A percentile compares a stretch with the other conserved stretches of the same genome.
phyloP scores from a whole-genome alignment of 2,797 vertebrate genomes.

The Crenuchus spilurus region DNA sequence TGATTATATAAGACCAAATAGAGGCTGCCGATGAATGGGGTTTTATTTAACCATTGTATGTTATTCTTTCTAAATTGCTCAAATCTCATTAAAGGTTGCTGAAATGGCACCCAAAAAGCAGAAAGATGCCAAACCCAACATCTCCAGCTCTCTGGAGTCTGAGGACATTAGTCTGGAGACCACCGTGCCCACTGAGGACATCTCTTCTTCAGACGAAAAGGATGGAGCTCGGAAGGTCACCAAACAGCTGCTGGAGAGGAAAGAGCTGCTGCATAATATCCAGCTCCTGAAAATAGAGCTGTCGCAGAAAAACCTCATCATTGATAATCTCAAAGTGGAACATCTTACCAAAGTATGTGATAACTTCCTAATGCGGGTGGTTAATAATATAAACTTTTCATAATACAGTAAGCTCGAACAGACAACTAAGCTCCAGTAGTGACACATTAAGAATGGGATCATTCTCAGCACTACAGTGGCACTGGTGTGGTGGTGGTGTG shows the following conservation, averaged over 20 bases:
- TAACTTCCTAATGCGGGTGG: no score
- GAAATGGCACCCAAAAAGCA: constrained; percentile 84
- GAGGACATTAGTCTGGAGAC: constrained; percentile 98
- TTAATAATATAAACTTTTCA: no score
- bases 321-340: constrained; percentile 95
- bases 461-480: no score
- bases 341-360: constrained; percentile 92
- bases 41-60: not conserved
- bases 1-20: no score
- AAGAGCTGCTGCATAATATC: constrained; percentile 89
- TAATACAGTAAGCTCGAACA: no score
- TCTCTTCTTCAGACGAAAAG: constrained; percentile 90
- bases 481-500: no score
- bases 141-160: constrained; percentile 94
- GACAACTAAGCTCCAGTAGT: no score
- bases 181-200: constrained; percentile 90
- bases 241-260: constrained; percentile 90
- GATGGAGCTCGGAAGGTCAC: constrained; percentile 82
- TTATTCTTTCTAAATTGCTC: not conserved
- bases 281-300: constrained; percentile 93
- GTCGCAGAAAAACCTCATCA: constrained; percentile 91
- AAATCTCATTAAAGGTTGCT: not conserved
- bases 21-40: no score
- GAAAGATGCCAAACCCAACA: constrained; percentile 75
- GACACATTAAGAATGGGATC: no score